Conservation (phyloP, 2,113 vertebrate genomes). For the Chunga burmeisteri region DNA sequence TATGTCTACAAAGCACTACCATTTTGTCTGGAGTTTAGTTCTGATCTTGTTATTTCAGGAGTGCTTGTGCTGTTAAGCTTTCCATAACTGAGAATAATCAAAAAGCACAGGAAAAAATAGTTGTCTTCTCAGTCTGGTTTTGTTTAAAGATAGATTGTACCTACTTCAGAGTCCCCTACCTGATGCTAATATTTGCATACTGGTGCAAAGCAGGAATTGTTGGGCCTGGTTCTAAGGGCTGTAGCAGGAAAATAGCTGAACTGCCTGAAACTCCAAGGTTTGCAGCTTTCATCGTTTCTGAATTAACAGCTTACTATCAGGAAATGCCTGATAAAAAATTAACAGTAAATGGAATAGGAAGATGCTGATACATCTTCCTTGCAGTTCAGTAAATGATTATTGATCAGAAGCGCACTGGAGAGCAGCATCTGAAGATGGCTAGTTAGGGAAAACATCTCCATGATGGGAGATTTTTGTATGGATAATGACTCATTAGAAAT, state of each 20-base stretch:
- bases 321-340: not conserved
- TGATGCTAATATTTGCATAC: not conserved
- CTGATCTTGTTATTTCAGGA: not conserved
- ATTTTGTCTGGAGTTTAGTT: not conserved
- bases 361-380: not conserved
- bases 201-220: not conserved
- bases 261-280: not conserved
- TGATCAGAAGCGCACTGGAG: not conserved
- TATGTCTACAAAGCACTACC: not conserved
- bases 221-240: not conserved
- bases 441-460: not conserved
- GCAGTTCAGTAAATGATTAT: not conserved
- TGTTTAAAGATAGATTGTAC: not conserved
- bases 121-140: not conserved
- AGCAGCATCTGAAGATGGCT: not conserved
- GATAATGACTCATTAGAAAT: not conserved
- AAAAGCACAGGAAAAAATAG: not conserved
- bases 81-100: not conserved
- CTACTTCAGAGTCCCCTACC: not conserved
- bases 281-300: not conserved
- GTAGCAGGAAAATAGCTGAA: not conserved
- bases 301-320: not conserved
- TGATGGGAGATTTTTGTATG: not conserved
- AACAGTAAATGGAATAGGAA: not conserved
- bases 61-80: not conserved